These are phyloP conservation scores for Eleginops maclovinus DNA, from an alignment of 2,113 vertebrate genomes.

Conservation along the genomic window DNA sequence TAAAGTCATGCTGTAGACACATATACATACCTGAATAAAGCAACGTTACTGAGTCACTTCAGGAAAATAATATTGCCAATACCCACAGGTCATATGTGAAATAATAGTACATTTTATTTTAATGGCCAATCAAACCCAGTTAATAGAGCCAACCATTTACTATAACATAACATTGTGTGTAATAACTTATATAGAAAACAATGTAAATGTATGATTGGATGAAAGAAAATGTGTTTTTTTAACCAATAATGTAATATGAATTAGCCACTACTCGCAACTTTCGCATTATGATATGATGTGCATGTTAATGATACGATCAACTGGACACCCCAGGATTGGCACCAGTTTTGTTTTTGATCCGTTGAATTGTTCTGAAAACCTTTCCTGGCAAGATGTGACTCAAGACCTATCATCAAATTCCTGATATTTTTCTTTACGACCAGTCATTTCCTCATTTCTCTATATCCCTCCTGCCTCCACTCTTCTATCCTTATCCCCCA, in stretches of 20 bases:
- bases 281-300: background rate
- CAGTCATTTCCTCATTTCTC: background rate
- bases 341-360: background rate
- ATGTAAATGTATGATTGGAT: background rate
- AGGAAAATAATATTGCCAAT: background rate
- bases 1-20: too few species aligned
- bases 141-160: background rate
- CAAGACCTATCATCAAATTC: conserved; percentile 1
- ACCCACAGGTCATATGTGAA: conserved; percentile 2
- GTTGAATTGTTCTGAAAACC: conserved; percentile 6
- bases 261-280: background rate
- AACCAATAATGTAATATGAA: background rate
- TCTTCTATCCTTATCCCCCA: conserved; percentile 35
- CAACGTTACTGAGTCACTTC: background rate
- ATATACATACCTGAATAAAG: too few species aligned
- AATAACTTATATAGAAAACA: background rate
- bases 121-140: background rate
- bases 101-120: background rate
- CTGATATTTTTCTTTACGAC: background rate
- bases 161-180: background rate
- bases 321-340: background rate
- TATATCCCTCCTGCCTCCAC: conserved; percentile 16
- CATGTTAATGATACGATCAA: background rate
- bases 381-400: conserved; percentile 7
- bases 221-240: background rate